Evolutionary conservation across 2,113 vertebrate genomes (phyloP), one percentile per base, ranked within the genome.

Genomic region (Clupea harengus): DNA sequence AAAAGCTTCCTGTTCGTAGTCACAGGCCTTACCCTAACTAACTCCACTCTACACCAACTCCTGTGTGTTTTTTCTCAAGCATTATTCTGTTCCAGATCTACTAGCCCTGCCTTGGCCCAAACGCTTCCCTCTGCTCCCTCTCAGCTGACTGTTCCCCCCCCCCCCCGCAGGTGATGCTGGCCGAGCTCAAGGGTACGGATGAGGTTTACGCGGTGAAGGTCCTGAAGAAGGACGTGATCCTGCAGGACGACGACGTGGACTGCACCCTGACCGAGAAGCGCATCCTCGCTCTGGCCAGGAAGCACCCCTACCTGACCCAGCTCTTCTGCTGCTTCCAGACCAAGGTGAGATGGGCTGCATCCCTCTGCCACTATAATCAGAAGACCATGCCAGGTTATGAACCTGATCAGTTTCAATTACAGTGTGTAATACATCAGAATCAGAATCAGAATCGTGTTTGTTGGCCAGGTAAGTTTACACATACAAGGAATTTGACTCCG

Each of bases 301-400:
- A 96, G 91, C 98, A 99, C 91, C 98, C 98, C 0, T 99, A 99
- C 91, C 95, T 99, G 92, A 99, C 98, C 86, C 98, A 99, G 92
- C 98, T 99, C 39, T 98, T 97, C 92, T 99, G 98, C 97, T 99
- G 98, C 96, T 99, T 99, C 95, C 98, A 99, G 95, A 99, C 98
- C 11, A 98, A 98, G 96, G 98, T 99, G 89, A 13, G 72, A 39
- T 67, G 64, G 9, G 64, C 54, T 60, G 54, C 13, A 18, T 20
- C 20, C 18, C 50, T 15, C 54, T 22, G 17, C 15, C 17, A 4
- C 15, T 18, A 0, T 57, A 57, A 60, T 25, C 22, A 10, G n/a
- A 28, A 67, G 10, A 28, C 64, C 57, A 64, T 20, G 52, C 17
- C 18, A 4, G 4, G 18, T 57, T 20, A 57, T 18, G 2, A 4